These are phyloP conservation scores for Malthinus flaveolus DNA, from an alignment of 2,888 invertebrate genomes.

Conservation along the genomic window DNA sequence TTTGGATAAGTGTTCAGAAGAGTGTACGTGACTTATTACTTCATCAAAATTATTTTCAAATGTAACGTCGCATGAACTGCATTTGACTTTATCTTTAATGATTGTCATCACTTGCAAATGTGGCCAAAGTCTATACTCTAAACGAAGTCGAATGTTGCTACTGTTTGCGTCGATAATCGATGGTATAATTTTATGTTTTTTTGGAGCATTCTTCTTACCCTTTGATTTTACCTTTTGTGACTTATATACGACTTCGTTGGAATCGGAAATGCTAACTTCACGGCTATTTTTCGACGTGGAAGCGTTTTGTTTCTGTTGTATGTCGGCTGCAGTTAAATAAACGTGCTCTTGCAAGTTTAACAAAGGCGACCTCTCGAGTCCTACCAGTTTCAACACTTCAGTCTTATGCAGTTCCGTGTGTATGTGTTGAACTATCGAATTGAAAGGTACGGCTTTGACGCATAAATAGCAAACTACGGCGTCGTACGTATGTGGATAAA, in stretches of 20 bases:
- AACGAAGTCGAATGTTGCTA: constrained; percentile 9
- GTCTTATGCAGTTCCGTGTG: constrained; percentile 8
- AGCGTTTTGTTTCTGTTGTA: too few relatives aligned
- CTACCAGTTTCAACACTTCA: neutral
- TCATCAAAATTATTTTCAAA: neutral
- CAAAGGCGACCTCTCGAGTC: neutral
- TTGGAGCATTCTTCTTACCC: too few relatives aligned
- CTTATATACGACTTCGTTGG: too few relatives aligned
- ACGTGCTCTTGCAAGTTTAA: constrained; percentile 5
- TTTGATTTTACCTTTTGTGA: too few relatives aligned
- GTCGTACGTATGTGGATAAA: constrained; percentile 31
- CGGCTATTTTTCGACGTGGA: too few relatives aligned
- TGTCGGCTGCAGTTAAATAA: neutral
- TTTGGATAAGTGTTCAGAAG: constrained; percentile 7
- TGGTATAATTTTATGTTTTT: neutral
- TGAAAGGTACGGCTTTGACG: constrained; percentile 3
- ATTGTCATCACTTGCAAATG: constrained; percentile 3
- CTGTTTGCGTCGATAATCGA: constrained; percentile 17
- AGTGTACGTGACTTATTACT: constrained; percentile 18
- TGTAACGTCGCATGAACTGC: constrained; percentile 14
- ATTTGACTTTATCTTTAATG: constrained; percentile 2
- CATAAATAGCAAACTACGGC: constrained; percentile 7
- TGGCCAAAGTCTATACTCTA: constrained; percentile 19
- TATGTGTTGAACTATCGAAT: constrained; percentile 10
- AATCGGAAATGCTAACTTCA: too few relatives aligned